Evolutionary conservation across 2,113 vertebrate genomes (phyloP).

Genomic region (Columbina picui): DNA sequence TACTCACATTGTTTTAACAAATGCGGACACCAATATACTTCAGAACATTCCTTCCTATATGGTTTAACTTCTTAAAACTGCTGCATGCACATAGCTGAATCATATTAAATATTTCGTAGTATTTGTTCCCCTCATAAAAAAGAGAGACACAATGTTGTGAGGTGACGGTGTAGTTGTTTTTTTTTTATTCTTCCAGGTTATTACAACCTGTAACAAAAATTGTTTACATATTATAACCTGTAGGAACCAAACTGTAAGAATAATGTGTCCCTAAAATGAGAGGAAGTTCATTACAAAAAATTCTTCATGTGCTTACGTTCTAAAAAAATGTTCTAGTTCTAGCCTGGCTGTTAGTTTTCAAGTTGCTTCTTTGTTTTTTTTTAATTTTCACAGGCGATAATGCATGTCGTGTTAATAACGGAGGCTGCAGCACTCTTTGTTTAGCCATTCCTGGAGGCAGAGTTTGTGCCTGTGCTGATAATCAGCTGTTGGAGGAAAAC

Average conservation of each 20-base stretch:
- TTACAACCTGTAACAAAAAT: background rate
- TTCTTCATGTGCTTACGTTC: background rate
- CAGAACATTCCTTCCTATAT: background rate
- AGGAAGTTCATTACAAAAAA: background rate
- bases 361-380: background rate
- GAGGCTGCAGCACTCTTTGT: constrained; percentile 92
- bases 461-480: constrained; percentile 97
- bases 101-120: background rate
- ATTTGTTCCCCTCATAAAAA: background rate
- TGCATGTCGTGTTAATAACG: constrained; percentile 93
- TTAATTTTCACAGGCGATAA: constrained; percentile 87
- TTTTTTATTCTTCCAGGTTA: background rate
- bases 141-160: background rate
- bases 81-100: background rate
- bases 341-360: background rate
- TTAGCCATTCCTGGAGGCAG: constrained; percentile 93
- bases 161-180: background rate
- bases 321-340: background rate
- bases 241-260: background rate
- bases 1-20: background rate
- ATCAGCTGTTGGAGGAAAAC: constrained; percentile 93
- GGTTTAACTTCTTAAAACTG: background rate
- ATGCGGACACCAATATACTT: background rate
- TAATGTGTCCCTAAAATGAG: background rate
- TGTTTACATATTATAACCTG: background rate